These are phyloP conservation scores for Forbesichthys papilliferus DNA, from an alignment of 2,113 vertebrate species.

Conservation along the genomic window DNA sequence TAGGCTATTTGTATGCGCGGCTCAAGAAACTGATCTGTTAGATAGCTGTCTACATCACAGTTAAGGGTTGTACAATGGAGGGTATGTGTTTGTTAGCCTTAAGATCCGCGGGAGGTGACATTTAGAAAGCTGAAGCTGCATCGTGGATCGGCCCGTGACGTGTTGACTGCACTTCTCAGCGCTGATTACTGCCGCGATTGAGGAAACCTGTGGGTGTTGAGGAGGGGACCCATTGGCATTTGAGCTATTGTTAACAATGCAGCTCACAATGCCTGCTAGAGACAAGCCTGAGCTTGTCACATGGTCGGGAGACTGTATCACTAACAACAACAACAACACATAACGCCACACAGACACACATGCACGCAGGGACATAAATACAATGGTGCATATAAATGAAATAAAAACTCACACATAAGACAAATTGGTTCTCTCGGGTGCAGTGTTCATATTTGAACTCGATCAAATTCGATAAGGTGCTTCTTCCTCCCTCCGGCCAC, in stretches of 20 bases:
- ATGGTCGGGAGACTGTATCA: constrained; percentile 26
- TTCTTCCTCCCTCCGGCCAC: too few relatives aligned
- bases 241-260: constrained; percentile 44
- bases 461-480: too few relatives aligned
- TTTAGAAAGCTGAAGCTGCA: constrained; percentile 38
- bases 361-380: neutral
- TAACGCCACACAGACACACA: constrained; percentile 7
- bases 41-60: constrained; percentile 1
- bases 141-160: constrained; percentile 25
- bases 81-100: constrained; percentile 42
- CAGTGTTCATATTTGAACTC: too few relatives aligned
- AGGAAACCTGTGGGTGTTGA: constrained; percentile 46
- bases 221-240: constrained; percentile 48
- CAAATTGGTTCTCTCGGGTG: neutral
- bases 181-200: constrained; percentile 57
- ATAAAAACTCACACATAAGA: too few relatives aligned
- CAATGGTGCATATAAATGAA: too few relatives aligned
- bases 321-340: constrained; percentile 17
- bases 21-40: constrained; percentile 26
- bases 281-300: constrained; percentile 35
- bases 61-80: constrained; percentile 19
- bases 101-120: constrained; percentile 54
- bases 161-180: constrained; percentile 36
- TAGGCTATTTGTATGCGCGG: too few relatives aligned
- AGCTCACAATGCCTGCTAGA: constrained; percentile 12